These are phyloP conservation scores for Lasioglossum marginatum DNA, from an alignment of 2,888 invertebrate species.

Conservation along the genomic window DNA sequence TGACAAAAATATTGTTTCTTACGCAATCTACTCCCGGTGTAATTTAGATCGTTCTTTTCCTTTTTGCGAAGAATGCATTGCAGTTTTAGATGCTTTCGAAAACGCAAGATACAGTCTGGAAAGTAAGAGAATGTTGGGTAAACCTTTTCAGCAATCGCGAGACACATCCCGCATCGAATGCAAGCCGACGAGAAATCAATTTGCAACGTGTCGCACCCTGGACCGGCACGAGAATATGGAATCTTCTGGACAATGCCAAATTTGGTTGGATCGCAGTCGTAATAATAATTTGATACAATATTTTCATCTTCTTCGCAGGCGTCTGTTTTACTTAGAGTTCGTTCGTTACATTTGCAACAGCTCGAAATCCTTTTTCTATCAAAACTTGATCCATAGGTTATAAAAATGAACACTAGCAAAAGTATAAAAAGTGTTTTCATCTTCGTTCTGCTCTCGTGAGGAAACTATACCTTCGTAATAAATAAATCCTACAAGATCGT, in stretches of 20 bases:
- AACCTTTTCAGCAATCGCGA: constrained; percentile 79
- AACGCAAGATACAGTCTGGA: not conserved
- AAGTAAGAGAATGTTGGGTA: not conserved
- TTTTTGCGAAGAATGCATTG: not conserved
- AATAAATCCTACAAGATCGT: not conserved
- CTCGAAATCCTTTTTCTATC: constrained; percentile 35
- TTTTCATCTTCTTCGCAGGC: constrained; percentile 31
- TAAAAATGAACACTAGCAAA: constrained; percentile 24
- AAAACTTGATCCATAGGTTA: constrained; percentile 28
- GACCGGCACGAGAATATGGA: constrained; percentile 63
- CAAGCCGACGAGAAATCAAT: constrained; percentile 78
- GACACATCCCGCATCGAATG: constrained; percentile 79
- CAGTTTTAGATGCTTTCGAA: not conserved
- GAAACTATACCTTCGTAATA: not conserved
- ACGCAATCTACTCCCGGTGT: not conserved
- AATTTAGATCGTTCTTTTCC: not conserved
- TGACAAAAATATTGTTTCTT: not conserved
- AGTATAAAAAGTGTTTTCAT: not conserved
- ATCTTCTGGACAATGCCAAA: constrained; percentile 76
- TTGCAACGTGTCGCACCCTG: constrained; percentile 51
- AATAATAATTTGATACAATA: constrained; percentile 58
- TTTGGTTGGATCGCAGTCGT: constrained; percentile 62
- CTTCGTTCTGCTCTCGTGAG: not conserved
- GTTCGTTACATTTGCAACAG: constrained; percentile 17
- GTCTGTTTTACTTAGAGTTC: not conserved